Evolutionary conservation across 2,888 invertebrate genomes (phyloP).

Genomic region (Hypomecis punctinalis): DNA sequence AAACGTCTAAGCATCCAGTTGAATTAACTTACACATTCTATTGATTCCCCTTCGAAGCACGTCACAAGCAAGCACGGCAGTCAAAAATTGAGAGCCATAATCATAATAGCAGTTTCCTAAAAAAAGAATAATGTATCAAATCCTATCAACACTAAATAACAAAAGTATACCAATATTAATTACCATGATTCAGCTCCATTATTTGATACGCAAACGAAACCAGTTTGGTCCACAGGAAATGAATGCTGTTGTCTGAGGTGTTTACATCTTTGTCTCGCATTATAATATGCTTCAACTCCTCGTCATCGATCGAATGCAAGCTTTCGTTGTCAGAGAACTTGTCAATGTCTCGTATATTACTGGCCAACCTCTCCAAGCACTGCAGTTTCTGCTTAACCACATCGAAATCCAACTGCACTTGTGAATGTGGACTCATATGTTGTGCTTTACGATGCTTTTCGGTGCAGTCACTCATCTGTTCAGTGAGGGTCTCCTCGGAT

Average conservation of each 20-base stretch:
- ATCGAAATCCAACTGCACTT: constrained; percentile 62
- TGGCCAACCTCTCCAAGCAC: constrained; percentile 57
- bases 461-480: constrained; percentile 47
- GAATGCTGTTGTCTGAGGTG: constrained; percentile 52
- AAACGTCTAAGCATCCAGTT: not conserved
- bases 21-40: constrained; percentile 68
- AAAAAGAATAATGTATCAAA: constrained; percentile 19
- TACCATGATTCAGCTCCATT: constrained; percentile 71
- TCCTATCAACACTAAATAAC: not conserved
- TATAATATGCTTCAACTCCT: constrained; percentile 31
- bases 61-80: constrained; percentile 74
- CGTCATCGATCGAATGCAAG: constrained; percentile 37
- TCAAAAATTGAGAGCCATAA: constrained; percentile 73
- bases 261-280: constrained; percentile 41
- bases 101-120: constrained; percentile 78
- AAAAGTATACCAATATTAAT: constrained; percentile 26
- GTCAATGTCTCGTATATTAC: constrained; percentile 50
- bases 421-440: constrained; percentile 42
- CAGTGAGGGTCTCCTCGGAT: constrained; percentile 47
- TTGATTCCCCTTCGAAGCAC: constrained; percentile 70
- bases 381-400: constrained; percentile 63
- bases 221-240: constrained; percentile 68
- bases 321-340: constrained; percentile 49
- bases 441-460: constrained; percentile 49
- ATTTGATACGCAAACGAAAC: constrained; percentile 75